Evolutionary conservation across 2,797 vertebrate species (phyloP).

Genomic region (Oryzias sinensis): DNA sequence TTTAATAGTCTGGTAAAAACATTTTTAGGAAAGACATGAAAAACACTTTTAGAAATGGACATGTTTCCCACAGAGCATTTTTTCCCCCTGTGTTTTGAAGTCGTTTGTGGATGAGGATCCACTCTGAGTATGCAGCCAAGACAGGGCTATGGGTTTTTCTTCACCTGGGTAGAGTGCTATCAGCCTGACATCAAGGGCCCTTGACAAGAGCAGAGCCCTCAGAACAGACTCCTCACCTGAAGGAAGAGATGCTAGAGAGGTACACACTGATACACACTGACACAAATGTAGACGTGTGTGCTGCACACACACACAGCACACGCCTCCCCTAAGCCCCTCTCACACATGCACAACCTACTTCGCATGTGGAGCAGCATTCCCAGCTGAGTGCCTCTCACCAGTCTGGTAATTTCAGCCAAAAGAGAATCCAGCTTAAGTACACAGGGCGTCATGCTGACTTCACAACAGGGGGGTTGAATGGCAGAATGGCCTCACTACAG

Average conservation of each 20-base stretch:
- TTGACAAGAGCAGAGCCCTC: slow-evolving; percentile 61
- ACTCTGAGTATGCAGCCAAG: slow-evolving; percentile 49
- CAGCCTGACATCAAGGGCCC: slow-evolving; percentile 57
- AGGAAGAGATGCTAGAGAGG: slow-evolving; percentile 46
- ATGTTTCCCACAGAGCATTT: neutral
- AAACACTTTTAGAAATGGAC: neutral
- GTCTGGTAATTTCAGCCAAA: slow-evolving; percentile 66
- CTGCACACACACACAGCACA: slow-evolving; percentile 6
- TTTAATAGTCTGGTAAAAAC: too few species aligned
- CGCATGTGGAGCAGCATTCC: slow-evolving; percentile 71
- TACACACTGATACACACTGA: slow-evolving; percentile 25
- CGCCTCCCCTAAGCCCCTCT: slow-evolving; percentile 21
- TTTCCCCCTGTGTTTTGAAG: slow-evolving; percentile 3
- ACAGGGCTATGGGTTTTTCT: slow-evolving; percentile 49
- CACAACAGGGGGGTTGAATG: slow-evolving; percentile 56
- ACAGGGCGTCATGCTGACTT: slow-evolving; percentile 60
- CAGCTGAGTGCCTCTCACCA: slow-evolving; percentile 68
- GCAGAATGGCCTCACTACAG: slow-evolving; percentile 55
- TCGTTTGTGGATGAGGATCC: slow-evolving; percentile 38
- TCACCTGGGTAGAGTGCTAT: slow-evolving; percentile 51
- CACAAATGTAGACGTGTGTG: slow-evolving; percentile 38
- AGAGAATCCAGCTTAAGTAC: slow-evolving; percentile 67
- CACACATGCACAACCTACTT: slow-evolving; percentile 63
- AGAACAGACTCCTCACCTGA: slow-evolving; percentile 69
- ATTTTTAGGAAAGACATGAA: too few species aligned